Evolutionary conservation across 2,113 vertebrate genomes (phyloP).

Genomic region (Otolemur garnettii): DNA sequence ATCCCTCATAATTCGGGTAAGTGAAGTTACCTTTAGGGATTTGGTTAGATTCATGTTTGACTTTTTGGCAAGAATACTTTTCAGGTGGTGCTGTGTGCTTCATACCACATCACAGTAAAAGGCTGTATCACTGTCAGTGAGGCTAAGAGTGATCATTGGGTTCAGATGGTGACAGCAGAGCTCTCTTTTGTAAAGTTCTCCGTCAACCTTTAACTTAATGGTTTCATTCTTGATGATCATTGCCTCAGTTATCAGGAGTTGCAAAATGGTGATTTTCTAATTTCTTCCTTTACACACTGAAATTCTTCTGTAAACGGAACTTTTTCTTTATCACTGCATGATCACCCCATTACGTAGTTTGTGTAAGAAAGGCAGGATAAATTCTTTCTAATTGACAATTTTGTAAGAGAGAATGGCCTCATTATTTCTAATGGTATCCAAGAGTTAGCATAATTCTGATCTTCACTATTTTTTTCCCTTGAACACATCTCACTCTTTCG

Average conservation of each 20-base stretch:
- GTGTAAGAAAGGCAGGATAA: not conserved
- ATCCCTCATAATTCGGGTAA: not conserved
- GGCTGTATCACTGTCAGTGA: not conserved
- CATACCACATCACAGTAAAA: not conserved
- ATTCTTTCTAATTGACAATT: not conserved
- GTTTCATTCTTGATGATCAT: not conserved
- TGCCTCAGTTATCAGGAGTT: constrained; percentile 20
- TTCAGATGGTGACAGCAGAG: not conserved
- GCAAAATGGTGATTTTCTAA: constrained; percentile 25
- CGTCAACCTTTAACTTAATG: not conserved
- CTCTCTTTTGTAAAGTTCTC: not conserved
- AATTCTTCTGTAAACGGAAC: constrained; percentile 11
- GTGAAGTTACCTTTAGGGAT: constrained; percentile 20
- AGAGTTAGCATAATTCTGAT: not conserved
- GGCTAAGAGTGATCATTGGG: not conserved
- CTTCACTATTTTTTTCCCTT: not conserved
- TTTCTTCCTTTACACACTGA: constrained; percentile 2
- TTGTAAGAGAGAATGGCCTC: not conserved
- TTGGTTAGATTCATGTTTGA: not conserved
- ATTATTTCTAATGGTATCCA: not conserved
- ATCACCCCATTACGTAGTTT: not conserved
- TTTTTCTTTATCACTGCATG: constrained; percentile 8
- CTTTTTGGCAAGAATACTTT: not conserved
- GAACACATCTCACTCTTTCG: too few relatives aligned
- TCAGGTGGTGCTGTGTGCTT: not conserved